These are phyloP conservation scores for Tauraco hartlaubi DNA, from an alignment of 2,797 vertebrate genomes.

Conservation along the genomic window DNA sequence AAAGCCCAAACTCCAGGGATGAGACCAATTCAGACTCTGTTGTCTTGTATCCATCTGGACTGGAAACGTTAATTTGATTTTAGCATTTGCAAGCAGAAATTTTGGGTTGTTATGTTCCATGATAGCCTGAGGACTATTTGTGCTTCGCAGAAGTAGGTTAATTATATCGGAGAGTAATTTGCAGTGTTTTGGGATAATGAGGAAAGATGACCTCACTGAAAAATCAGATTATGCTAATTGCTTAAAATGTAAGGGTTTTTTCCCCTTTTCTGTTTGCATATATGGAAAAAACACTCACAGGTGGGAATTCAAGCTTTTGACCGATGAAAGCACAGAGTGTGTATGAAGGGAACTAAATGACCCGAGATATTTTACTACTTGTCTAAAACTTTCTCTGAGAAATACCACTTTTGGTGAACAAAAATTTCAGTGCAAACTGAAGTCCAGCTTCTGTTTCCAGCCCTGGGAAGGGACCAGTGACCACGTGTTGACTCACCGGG, in stretches of 20 bases:
- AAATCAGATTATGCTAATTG: not conserved
- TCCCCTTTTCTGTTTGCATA: not conserved
- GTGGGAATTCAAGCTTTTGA: not conserved
- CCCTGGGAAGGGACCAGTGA: not conserved
- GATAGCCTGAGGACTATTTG: not conserved
- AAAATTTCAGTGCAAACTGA: not conserved
- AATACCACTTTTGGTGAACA: not conserved
- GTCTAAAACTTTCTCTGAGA: not conserved
- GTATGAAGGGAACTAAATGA: not conserved
- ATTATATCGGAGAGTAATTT: not conserved
- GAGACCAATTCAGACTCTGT: not conserved
- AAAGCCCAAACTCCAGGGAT: not conserved
- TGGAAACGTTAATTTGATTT: constrained; percentile 22
- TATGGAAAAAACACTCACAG: not conserved
- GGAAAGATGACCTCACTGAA: constrained; percentile 10
- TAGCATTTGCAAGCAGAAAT: not conserved
- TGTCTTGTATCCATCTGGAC: not conserved
- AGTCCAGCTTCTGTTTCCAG: not conserved
- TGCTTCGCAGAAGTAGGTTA: not conserved
- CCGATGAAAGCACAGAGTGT: not conserved
- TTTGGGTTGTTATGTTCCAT: not conserved
- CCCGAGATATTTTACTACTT: not conserved
- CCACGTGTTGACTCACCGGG: accelerated
- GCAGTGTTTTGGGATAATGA: not conserved
- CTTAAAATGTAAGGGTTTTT: not conserved